phyloP scores from a whole-genome alignment of 1,140 invertebrate genomes.

The Mylabris phalerata region DNA sequence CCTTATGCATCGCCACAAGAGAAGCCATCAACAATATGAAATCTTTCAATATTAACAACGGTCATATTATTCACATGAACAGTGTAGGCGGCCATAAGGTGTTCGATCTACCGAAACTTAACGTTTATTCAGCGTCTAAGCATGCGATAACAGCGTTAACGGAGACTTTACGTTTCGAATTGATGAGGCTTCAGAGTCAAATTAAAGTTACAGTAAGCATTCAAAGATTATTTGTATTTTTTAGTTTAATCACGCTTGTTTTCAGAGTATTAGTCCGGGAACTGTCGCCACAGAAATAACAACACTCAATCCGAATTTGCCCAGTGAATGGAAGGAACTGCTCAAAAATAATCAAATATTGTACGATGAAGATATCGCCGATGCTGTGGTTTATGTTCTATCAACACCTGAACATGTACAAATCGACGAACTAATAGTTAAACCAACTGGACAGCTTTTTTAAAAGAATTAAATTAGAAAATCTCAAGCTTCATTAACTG shows the following conservation, averaged over 20 bases:
- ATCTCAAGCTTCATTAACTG: no score
- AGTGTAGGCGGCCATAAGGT: conserved; percentile 23
- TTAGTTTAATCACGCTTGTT: not conserved
- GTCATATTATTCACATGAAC: conserved; percentile 15
- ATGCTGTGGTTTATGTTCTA: no score
- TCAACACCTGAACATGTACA: no score
- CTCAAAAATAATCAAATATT: no score
- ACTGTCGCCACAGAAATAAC: not conserved
- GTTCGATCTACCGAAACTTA: conserved; percentile 32
- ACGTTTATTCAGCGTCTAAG: conserved; percentile 54
- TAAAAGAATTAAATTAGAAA: no score
- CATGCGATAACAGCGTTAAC: conserved; percentile 50
- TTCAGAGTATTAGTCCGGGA: conserved; percentile 1
- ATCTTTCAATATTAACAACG: conserved; percentile 2
- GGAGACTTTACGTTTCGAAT: conserved; percentile 50
- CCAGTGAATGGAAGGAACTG: no score
- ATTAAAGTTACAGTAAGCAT: conserved; percentile 44
- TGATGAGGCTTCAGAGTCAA: conserved; percentile 40
- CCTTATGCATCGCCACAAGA: conserved; percentile 46
- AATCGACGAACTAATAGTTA: no score
- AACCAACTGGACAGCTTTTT: no score
- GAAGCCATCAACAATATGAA: conserved; percentile 43
- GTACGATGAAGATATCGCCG: no score
- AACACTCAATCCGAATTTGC: not conserved
- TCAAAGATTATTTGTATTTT: not conserved